These are phyloP conservation scores for Cygnus olor DNA, from an alignment of 2,797 vertebrate species.

Conservation along the genomic window DNA sequence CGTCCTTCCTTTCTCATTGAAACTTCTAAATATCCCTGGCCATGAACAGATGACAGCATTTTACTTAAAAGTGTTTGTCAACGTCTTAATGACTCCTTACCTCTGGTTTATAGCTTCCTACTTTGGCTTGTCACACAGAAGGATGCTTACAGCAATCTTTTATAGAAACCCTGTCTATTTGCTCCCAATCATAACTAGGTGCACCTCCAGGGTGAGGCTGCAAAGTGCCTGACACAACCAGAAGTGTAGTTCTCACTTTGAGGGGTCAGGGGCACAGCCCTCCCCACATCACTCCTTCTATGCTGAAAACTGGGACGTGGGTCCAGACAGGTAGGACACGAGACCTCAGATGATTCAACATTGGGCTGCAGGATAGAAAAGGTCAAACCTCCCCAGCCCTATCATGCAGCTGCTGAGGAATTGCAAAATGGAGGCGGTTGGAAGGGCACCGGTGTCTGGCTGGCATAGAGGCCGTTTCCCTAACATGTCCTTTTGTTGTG, in stretches of 20 bases:
- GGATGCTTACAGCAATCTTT: not conserved
- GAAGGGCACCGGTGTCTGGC: rapidly evolving
- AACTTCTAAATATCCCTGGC: not conserved
- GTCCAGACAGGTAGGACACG: not conserved
- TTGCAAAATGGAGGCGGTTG: not conserved
- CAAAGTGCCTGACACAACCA: not conserved
- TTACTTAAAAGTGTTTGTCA: not conserved
- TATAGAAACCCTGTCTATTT: not conserved
- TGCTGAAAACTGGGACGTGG: rapidly evolving
- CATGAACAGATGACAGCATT: not conserved
- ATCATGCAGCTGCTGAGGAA: not conserved
- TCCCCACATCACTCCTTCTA: not conserved
- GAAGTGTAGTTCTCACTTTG: not conserved
- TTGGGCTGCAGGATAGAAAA: not conserved
- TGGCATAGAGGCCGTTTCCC: not conserved
- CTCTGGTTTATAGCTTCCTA: not conserved
- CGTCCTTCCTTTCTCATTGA: not conserved
- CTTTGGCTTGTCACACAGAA: not conserved
- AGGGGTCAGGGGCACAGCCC: not conserved
- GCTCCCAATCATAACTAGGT: not conserved
- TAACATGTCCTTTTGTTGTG: rapidly evolving
- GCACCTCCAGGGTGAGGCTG: rapidly evolving
- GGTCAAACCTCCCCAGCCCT: rapidly evolving
- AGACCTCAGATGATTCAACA: not conserved
- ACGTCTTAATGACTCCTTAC: not conserved